Percentiles rank a stretch among this genome's conserved stretches.
Conservation (phyloP, 2,113 vertebrate species). For the Psittacula cyanocephala region DNA sequence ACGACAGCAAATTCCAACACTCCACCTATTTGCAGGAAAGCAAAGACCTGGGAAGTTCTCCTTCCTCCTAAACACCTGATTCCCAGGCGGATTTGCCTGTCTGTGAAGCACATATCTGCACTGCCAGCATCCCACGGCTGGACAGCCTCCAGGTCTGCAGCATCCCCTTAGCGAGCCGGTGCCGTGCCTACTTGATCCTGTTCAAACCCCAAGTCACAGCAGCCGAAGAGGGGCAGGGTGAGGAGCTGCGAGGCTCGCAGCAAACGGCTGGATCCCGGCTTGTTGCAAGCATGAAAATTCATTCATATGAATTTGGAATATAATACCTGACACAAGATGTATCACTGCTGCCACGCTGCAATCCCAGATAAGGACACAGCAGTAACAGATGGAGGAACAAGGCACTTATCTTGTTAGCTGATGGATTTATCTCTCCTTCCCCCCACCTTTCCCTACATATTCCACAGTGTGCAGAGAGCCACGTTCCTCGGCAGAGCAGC, state of each 20-base stretch:
- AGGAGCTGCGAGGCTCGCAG: not conserved
- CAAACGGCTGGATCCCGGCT: constrained; percentile 18
- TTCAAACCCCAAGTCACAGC: not conserved
- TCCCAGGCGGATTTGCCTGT: not conserved
- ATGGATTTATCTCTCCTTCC: constrained; percentile 79
- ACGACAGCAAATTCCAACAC: fast-evolving
- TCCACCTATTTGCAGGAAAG: not conserved
- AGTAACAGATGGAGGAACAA: constrained; percentile 83
- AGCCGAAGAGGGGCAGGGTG: not conserved
- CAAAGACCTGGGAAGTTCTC: not conserved
- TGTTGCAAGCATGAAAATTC: constrained; percentile 68
- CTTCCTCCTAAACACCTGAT: not conserved
- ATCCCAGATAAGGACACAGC: constrained; percentile 80
- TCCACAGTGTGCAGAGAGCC: constrained; percentile 70
- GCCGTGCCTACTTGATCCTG: not conserved
- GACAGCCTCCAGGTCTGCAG: not conserved
- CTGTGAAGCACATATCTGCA: not conserved
- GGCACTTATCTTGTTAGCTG: constrained; percentile 83
- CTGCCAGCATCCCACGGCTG: not conserved
- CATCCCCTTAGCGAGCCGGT: not conserved
- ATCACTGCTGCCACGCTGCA: constrained; percentile 73
- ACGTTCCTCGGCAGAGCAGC: constrained; percentile 54
- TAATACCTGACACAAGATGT: constrained; percentile 81
- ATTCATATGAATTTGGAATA: constrained; percentile 79
- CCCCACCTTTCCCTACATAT: constrained; percentile 75